Evolutionary conservation across 2,113 vertebrate genomes (phyloP).

Genomic region (Aptenodytes patagonicus): DNA sequence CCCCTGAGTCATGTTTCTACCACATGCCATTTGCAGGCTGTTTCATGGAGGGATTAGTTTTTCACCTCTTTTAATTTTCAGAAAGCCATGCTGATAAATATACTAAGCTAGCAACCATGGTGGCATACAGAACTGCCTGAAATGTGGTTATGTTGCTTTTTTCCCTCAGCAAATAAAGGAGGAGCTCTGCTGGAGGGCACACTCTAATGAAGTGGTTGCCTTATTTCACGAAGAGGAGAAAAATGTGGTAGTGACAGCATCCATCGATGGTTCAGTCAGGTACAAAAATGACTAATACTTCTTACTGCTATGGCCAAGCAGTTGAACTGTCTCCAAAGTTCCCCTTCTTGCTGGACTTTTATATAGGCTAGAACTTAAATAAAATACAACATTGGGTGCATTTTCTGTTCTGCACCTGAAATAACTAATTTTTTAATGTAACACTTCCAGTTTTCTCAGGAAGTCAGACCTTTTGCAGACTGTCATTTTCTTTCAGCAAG

Average conservation of each 20-base stretch:
- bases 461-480: neutral
- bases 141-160: neutral
- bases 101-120: neutral
- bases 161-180: conserved; percentile 66
- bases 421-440: neutral
- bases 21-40: neutral
- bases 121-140: neutral
- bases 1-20: neutral
- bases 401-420: neutral
- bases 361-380: neutral
- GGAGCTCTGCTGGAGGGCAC: conserved; percentile 69
- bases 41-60: neutral
- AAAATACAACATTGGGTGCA: neutral
- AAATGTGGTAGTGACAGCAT: conserved; percentile 67
- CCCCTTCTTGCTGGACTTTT: neutral
- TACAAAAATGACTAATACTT: conserved; percentile 12
- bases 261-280: conserved; percentile 72
- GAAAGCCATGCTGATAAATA: neutral
- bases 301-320: neutral
- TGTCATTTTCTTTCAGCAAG: neutral
- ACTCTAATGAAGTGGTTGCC: conserved; percentile 61
- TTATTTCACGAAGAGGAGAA: conserved; percentile 67
- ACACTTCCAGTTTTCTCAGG: neutral
- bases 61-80: neutral
- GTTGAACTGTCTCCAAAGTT: neutral